Conservation (phyloP, 1,140 invertebrate species). For the Bombus superbus region DNA sequence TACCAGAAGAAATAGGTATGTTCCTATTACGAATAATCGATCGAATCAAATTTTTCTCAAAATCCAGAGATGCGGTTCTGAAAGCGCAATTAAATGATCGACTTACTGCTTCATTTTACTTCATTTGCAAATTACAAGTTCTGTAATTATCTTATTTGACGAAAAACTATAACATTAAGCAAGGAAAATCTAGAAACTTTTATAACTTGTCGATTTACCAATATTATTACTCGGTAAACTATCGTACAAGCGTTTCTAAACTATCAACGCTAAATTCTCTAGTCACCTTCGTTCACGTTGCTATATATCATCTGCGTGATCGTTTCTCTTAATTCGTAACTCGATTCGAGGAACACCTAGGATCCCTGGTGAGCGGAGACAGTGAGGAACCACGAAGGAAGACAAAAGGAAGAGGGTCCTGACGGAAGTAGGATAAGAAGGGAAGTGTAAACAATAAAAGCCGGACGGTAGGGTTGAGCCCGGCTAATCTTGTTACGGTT, state of each 20-base stretch:
- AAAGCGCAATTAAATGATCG: too few species aligned
- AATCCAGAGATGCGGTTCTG: background rate
- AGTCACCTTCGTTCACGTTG: background rate
- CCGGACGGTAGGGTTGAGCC: constrained; percentile 54
- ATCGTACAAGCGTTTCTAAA: too few species aligned
- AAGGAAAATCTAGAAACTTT: too few species aligned
- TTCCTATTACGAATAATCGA: too few species aligned
- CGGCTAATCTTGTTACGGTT: constrained; percentile 70
- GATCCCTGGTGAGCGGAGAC: background rate
- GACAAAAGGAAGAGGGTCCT: constrained; percentile 25
- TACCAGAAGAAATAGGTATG: too few species aligned
- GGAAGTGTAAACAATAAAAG: constrained; percentile 72
- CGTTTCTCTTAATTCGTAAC: constrained; percentile 41
- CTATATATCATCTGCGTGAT: background rate
- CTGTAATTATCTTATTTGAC: too few species aligned
- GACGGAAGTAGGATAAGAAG: constrained; percentile 47
- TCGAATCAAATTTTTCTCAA: background rate
- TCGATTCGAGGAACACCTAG: background rate
- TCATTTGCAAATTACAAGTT: too few species aligned
- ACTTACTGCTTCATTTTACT: too few species aligned
- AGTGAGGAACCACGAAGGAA: background rate
- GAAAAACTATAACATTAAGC: too few species aligned
- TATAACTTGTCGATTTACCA: background rate
- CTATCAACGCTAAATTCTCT: background rate
- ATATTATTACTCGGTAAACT: background rate